Base-by-base conservation (phyloP, 2,113 vertebrate species). In the Camelus dromedarius region DNA sequence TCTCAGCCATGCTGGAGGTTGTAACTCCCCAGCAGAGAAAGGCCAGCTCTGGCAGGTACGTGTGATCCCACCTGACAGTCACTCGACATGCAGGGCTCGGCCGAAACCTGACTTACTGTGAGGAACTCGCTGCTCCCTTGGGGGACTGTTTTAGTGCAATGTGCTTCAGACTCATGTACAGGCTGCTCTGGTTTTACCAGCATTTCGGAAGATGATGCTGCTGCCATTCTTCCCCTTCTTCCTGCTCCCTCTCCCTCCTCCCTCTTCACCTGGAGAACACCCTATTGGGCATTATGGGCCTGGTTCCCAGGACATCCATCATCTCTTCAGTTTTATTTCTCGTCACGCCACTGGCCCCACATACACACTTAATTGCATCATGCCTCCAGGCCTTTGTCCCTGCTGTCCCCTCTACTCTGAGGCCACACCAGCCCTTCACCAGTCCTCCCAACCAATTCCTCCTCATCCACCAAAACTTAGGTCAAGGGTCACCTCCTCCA, bases 41-140 rank as follows among this genome's bases (percentile, higher is more conserved):
- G 93, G 66, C 58, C 88, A 92, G 67, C 50, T 4, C 38, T 2
- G 12, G 77, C 48, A 32, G 48, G 42, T 9, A 26, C 1, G 48
- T 60, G 66, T 28, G 56, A 70, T 92, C 79, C n/a, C 83, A 76
- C 50, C 75, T 62, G 67, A 87, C 54, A 96, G 75, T 38, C 10
- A 0, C 28, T 67, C 14, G 22, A 18, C 3, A 4, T 11, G 42
- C 28, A 3, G 54, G 50, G 72, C 66, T 86, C 28, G 0, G 91
- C 82, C 0, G 3, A 90, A 75, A 48, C 50, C 58, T 26, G 69
- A 91, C 91, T 48, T 70, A 30, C 48, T 20, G 19, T 19, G 52
- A 82, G 72, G 26, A 42, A 3, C 54, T 22, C 8, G 1, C 19
- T n/a, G 56, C 26, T 30, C 38, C 16, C 18, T 42, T 0, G 1